A percentile compares a stretch with the other conserved stretches of the same genome.
phyloP scores from a whole-genome alignment of 2,113 vertebrate species.

The Callaeas wilsoni region DNA sequence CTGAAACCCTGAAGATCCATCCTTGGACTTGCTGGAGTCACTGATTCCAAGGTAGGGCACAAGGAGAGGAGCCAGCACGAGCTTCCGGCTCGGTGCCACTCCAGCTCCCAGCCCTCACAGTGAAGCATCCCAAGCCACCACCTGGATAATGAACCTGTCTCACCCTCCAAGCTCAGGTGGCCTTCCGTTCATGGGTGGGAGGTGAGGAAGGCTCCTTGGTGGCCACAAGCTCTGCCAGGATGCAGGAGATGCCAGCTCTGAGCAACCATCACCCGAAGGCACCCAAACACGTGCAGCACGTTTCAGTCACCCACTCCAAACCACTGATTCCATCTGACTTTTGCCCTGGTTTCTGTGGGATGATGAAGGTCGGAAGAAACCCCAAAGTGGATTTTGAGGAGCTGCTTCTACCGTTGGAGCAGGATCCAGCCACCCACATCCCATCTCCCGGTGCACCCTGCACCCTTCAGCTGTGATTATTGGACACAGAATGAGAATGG shows the following conservation, averaged over 20 bases:
- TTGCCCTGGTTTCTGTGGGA: background rate
- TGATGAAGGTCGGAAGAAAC: background rate
- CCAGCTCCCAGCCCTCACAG: rapidly evolving
- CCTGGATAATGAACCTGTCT: background rate
- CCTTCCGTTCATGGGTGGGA: background rate
- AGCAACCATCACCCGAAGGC: background rate
- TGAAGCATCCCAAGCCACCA: background rate
- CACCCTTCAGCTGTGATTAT: background rate
- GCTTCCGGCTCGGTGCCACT: background rate
- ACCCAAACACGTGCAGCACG: background rate
- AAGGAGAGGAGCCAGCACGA: background rate
- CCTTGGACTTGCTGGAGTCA: background rate
- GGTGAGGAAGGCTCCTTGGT: background rate
- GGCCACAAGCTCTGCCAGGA: background rate
- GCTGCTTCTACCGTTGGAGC: background rate
- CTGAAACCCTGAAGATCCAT: background rate
- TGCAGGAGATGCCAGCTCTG: background rate
- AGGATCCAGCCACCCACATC: background rate
- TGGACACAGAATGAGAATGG: background rate
- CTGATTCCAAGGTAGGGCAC: rapidly evolving
- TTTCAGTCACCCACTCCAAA: background rate
- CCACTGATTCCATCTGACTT: background rate
- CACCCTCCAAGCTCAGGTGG: background rate
- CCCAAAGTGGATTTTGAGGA: background rate
- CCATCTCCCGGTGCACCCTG: background rate